Base-by-base conservation (phyloP, 2,113 vertebrate species). In the Potamarius usumacintae region DNA sequence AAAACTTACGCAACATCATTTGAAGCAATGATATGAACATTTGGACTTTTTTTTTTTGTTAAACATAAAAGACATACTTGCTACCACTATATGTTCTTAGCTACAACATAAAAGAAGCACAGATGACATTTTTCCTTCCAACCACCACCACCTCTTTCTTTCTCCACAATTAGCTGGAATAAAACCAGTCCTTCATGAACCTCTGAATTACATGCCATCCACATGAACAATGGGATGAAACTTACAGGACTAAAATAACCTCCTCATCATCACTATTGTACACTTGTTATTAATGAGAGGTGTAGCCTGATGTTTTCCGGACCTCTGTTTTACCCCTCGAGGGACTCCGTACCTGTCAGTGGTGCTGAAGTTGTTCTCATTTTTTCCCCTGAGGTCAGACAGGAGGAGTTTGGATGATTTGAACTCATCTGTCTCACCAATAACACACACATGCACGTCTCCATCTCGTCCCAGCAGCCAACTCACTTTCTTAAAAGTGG, bases 391-490 rank as follows among this genome's bases (percentile, higher is more conserved):
- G 78, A 92, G 88, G 79, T 93, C 89, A 53, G 90, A 92, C 81
- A 94, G 88, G 10, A 95, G 93, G 22, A 94, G 89, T 88, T 93
- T 93, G 62, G 92, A 92, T 34, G 95, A 94, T 86, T 85, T 92
- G 85, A 94, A 89, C 52, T 94, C 94, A 0, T 94, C 94, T 27
- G 90, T 58, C 83, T 96, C 95, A 53, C 95, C 94, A 0, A 96
- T 95, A 58, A 96, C 82, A 1, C 77, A 88, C 85, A 95, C 95
- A 17, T 93, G 92, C 79, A 96, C 94, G 1, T 96, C 95, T 14
- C 96, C 96, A 7, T 96, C 95, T 0, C 93, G 91, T 4, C 95
- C 95, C 1, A 94, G 90, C 25, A 95, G 92, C 96, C 95, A 96
- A 69, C 69, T 94, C 87, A 96, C 96, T 0, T 86, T 93, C 88